Base-by-base conservation (phyloP, 1,140 invertebrate genomes). In the Heliconius himera region DNA sequence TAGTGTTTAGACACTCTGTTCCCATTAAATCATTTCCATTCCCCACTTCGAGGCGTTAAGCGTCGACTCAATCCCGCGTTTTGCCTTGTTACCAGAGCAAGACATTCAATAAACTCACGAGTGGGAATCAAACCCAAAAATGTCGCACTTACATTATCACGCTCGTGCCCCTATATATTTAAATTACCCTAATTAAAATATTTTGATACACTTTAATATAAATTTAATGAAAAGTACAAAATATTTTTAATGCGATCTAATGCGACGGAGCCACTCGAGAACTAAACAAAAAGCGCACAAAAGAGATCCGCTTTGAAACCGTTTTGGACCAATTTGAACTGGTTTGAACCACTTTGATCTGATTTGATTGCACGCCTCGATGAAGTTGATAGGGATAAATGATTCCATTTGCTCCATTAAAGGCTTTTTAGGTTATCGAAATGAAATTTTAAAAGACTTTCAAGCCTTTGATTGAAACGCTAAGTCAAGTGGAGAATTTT, bases 371-470 rank as follows among this genome's bases (percentile, higher is more conserved):
- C 76, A 77, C 56, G 75, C 75, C 75, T 76, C 72, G 79, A 73
- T 77, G 76, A 81, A 74, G 70, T 77, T 81, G 79, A 81, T 81
- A 81, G 71, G 75, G 79, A 81, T 73, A 81, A 81, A 81, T 77
- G 79, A 77, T 81, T 76, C 79, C 79, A 77, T 77, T 81, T 77
- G 54, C 72, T 77, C 70, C 75, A 77, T 81, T 81, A 77, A 77
- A 76, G 46, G 79, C 79, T 60, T 77, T 81, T 74, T 81, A 77
- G 79, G 75, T 81, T 77, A 81, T 81, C 79, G 72, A 81, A 79
- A 81, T 60, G 73, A 71, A 77, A 81, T 74, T 77, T 81, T 81
- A 77, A 81, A 81, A 81, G 75, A 77, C 74, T 46, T 81, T 49
- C 56, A 74, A 77, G 51, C 72, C 79, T 77, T 74, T 81, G 79